These are phyloP conservation scores for Chamaetylas fuelleborni DNA, from an alignment of 2,113 vertebrate genomes.

Conservation along the genomic window DNA sequence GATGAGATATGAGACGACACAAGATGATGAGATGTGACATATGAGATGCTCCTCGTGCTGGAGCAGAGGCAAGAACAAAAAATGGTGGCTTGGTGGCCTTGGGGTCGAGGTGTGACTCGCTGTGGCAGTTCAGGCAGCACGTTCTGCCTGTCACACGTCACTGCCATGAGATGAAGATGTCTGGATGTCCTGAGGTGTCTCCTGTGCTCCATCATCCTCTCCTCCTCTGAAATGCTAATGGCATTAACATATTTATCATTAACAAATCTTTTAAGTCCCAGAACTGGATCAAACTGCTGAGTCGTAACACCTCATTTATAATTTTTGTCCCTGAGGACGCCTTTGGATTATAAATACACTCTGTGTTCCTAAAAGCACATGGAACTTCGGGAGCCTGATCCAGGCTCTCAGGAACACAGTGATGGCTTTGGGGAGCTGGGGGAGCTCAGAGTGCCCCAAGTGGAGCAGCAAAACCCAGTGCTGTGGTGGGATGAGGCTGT, in stretches of 20 bases:
- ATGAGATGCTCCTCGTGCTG: neutral
- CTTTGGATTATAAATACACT: neutral
- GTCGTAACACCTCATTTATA: neutral
- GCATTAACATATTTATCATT: slow-evolving; percentile 24
- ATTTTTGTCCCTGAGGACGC: neutral
- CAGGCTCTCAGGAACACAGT: neutral
- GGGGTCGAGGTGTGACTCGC: accelerated
- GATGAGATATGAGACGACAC: neutral
- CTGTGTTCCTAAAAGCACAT: accelerated
- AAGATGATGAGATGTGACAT: neutral
- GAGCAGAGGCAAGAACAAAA: neutral
- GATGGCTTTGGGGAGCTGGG: accelerated
- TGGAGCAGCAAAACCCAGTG: neutral
- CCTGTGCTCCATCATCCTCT: neutral
- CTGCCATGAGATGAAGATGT: neutral
- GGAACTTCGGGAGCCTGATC: neutral
- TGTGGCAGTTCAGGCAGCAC: accelerated
- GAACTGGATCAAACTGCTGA: slow-evolving; percentile 15
- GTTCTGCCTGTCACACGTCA: neutral
- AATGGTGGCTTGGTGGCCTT: neutral
- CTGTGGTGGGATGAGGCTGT: neutral
- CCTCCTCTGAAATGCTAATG: neutral
- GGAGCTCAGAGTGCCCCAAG: neutral
- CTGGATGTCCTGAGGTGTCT: neutral
- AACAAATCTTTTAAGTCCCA: neutral